These are phyloP conservation scores for Megaceryle torquata DNA, from an alignment of 2,113 vertebrate species.

Conservation along the genomic window DNA sequence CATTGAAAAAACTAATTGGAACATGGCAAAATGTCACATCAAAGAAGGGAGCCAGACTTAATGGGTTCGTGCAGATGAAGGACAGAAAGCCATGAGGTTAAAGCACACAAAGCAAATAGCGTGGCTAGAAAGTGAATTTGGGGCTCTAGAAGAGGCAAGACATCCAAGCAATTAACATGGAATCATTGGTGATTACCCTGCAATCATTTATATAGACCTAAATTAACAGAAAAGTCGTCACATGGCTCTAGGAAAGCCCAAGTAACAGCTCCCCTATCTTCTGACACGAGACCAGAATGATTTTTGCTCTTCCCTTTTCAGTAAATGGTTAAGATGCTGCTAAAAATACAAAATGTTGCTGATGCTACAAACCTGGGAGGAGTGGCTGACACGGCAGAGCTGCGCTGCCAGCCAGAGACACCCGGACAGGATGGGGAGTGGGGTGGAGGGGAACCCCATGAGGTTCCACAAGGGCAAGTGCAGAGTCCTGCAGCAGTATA, in stretches of 20 bases:
- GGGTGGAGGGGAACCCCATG: no score
- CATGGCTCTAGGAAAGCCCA: neutral
- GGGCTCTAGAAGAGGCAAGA: neutral
- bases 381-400: no score
- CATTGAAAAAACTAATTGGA: neutral
- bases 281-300: neutral
- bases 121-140: accelerated
- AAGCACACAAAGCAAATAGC: neutral
- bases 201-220: neutral
- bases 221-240: neutral
- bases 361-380: no score
- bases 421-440: no score
- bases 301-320: neutral
- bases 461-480: no score
- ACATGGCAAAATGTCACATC: neutral
- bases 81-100: neutral
- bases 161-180: neutral
- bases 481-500: no score
- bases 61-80: neutral
- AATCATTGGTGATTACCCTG: neutral
- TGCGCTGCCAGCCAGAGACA: no score
- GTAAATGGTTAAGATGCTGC: neutral
- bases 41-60: neutral
- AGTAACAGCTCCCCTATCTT: neutral
- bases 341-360: neutral